A percentile compares a stretch with the other conserved stretches of the same genome.
phyloP scores from a whole-genome alignment of 2,888 invertebrate genomes.

The Alsophila aescularia region DNA sequence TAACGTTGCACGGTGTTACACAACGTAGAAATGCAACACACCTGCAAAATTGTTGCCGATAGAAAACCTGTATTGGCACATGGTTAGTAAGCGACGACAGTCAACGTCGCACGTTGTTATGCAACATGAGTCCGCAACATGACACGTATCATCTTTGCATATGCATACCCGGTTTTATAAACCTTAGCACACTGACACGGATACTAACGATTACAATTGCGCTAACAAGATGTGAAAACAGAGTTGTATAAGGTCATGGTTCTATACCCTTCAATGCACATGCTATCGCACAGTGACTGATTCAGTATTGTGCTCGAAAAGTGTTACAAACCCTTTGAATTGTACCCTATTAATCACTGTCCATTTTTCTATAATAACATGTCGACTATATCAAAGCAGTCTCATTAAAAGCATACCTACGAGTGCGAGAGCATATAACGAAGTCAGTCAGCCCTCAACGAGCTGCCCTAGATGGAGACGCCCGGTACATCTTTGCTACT shows the following conservation, averaged over 20 bases:
- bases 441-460: conserved; percentile 60
- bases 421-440: conserved; percentile 58
- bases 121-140: too few relatives aligned
- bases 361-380: neutral
- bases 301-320: conserved; percentile 51
- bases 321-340: conserved; percentile 45
- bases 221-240: conserved; percentile 65
- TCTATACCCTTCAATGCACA: conserved; percentile 54
- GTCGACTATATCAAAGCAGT: neutral
- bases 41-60: too few relatives aligned
- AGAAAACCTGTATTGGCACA: too few relatives aligned
- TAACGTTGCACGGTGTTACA: too few relatives aligned
- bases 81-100: too few relatives aligned
- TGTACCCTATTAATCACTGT: conserved; percentile 32
- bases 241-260: conserved; percentile 55
- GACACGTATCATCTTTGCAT: too few relatives aligned
- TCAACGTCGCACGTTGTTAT: too few relatives aligned
- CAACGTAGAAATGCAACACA: too few relatives aligned
- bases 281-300: conserved; percentile 48
- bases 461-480: conserved; percentile 29
- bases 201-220: conserved; percentile 57
- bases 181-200: conserved; percentile 36
- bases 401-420: conserved; percentile 48
- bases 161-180: conserved; percentile 1
- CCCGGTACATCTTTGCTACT: conserved; percentile 64